These are phyloP conservation scores for Aspidapion aeneum DNA, from an alignment of 2,888 invertebrate genomes.

Conservation along the genomic window DNA sequence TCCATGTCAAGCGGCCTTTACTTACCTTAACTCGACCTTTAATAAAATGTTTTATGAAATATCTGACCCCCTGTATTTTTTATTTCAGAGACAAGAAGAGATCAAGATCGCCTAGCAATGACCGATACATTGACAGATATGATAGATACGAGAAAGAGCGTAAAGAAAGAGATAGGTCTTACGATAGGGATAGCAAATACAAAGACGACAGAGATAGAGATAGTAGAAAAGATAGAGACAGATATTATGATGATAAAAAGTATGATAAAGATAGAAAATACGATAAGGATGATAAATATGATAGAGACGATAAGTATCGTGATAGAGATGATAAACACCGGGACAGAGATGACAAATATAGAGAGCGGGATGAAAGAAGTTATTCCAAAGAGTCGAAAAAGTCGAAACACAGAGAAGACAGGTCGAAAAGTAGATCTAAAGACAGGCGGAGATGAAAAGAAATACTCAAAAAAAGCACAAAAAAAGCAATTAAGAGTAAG, in stretches of 20 bases:
- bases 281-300: constrained; percentile 39
- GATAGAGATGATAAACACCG: constrained; percentile 34
- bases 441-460: constrained; percentile 39
- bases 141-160: constrained; percentile 40
- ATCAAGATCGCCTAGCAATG: constrained; percentile 46
- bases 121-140: constrained; percentile 45
- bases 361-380: constrained; percentile 10
- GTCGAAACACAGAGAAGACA: constrained; percentile 36
- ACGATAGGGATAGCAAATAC: constrained; percentile 38
- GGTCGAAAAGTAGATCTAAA: constrained; percentile 37
- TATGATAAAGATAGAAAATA: constrained; percentile 36
- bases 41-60: no score
- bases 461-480: constrained; percentile 1
- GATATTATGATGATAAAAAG: constrained; percentile 39
- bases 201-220: constrained; percentile 35
- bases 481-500: background rate
- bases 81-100: constrained; percentile 46
- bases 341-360: constrained; percentile 34
- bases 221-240: constrained; percentile 31
- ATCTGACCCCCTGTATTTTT: constrained; percentile 16
- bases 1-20: no score
- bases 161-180: constrained; percentile 36
- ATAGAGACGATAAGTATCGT: constrained; percentile 34
- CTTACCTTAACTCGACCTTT: no score
- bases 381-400: constrained; percentile 37